Conservation (phyloP, 2,113 vertebrate genomes). For the Egretta garzetta region DNA sequence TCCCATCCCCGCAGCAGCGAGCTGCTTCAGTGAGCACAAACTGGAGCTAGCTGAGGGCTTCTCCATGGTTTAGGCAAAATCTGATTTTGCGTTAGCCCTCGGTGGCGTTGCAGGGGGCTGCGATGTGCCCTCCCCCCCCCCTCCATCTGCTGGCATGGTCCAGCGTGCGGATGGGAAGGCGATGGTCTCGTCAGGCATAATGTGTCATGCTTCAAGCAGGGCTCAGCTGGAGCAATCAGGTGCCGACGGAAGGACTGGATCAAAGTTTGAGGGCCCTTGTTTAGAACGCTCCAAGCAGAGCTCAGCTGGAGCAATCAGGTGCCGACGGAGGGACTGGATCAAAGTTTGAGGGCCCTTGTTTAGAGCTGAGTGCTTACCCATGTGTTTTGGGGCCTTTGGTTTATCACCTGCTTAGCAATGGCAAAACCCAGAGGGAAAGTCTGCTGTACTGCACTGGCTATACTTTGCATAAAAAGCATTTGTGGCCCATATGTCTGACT, state of each 20-base stretch:
- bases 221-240: not conserved
- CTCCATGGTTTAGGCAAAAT: not conserved
- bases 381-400: not conserved
- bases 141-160: too few species aligned
- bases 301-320: not conserved
- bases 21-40: not conserved
- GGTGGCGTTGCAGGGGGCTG: not conserved
- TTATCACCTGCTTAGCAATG: not conserved
- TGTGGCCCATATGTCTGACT: not conserved
- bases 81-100: not conserved
- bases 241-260: not conserved
- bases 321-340: not conserved
- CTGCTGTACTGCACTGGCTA: not conserved
- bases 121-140: not conserved
- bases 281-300: not conserved
- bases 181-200: not conserved
- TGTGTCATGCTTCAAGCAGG: not conserved
- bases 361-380: not conserved
- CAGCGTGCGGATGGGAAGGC: fast-evolving
- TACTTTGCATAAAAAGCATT: not conserved
- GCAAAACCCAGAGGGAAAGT: not conserved
- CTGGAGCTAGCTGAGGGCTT: not conserved
- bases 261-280: not conserved
- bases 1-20: not conserved
- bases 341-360: not conserved